Percentiles rank a stretch among this genome's conserved stretches.
phyloP scores from a whole-genome alignment of 2,113 vertebrate genomes.

The Vulpes ferrilata region DNA sequence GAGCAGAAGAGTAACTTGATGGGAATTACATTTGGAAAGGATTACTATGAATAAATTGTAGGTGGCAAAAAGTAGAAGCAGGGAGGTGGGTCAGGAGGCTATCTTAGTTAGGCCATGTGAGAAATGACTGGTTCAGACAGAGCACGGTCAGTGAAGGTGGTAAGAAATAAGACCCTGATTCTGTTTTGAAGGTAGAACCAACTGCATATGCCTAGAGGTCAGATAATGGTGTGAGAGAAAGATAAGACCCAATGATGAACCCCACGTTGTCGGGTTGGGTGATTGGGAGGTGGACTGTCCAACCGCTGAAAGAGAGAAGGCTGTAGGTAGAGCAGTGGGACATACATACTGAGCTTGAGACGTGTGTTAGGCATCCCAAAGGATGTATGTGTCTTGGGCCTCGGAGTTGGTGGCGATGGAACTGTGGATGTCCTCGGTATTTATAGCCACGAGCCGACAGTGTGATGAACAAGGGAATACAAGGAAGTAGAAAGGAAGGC shows the following conservation, averaged over 20 bases:
- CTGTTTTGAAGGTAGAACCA: not conserved
- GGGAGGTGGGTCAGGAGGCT: not conserved
- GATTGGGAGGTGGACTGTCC: not conserved
- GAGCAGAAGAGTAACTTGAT: not conserved
- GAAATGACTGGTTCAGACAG: not conserved
- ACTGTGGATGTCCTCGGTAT: not conserved
- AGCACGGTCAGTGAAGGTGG: not conserved
- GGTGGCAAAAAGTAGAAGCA: not conserved
- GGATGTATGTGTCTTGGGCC: not conserved
- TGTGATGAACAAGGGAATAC: not conserved
- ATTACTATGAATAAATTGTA: not conserved
- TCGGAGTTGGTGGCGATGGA: not conserved
- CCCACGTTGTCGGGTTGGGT: not conserved
- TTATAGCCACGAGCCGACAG: not conserved
- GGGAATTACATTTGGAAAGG: not conserved
- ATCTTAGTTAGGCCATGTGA: not conserved
- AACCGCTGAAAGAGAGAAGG: not conserved
- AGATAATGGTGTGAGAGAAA: not conserved
- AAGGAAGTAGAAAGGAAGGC: not conserved
- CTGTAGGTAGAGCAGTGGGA: not conserved
- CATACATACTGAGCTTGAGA: not conserved
- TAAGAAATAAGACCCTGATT: not conserved
- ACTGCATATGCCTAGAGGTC: not conserved
- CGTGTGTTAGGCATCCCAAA: not conserved
- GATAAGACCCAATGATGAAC: not conserved